Conservation (phyloP, 2,888 invertebrate species). For the Cheilosia impressa region DNA sequence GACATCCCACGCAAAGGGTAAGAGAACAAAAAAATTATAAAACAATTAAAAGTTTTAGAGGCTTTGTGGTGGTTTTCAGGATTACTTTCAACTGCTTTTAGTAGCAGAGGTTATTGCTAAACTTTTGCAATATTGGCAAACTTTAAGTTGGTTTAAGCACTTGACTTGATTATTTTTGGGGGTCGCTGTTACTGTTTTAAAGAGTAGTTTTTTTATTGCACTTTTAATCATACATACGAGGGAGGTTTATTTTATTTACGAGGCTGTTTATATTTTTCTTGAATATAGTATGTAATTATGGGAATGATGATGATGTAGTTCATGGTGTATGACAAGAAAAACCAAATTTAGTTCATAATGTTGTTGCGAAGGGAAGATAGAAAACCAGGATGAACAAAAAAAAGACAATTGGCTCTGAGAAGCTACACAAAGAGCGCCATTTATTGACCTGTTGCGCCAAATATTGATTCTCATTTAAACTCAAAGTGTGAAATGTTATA, state of each 20-base stretch:
- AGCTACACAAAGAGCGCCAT: too few species aligned
- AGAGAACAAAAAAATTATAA: background rate
- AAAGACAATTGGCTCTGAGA: too few species aligned
- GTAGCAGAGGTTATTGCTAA: slow-evolving; percentile 15
- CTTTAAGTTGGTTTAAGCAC: slow-evolving; percentile 4
- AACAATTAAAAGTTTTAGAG: slow-evolving; percentile 5
- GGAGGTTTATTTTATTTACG: too few species aligned
- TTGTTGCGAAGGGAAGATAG: too few species aligned
- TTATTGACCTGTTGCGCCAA: too few species aligned
- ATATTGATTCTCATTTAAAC: too few species aligned
- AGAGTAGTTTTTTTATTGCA: background rate
- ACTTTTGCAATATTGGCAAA: slow-evolving; percentile 6
- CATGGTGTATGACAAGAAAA: too few species aligned
- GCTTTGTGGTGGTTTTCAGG: background rate
- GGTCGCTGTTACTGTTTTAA: background rate
- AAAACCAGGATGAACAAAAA: too few species aligned
- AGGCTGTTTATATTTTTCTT: background rate
- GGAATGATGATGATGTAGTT: background rate
- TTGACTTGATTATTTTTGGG: background rate
- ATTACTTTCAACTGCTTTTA: slow-evolving; percentile 2
- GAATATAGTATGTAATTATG: background rate
- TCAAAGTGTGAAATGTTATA: too few species aligned
- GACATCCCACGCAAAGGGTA: too few species aligned
- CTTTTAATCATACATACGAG: background rate
- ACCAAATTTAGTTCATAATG: too few species aligned